Base-by-base conservation (phyloP, 2,888 invertebrate species). In the Phengaris alcon region DNA sequence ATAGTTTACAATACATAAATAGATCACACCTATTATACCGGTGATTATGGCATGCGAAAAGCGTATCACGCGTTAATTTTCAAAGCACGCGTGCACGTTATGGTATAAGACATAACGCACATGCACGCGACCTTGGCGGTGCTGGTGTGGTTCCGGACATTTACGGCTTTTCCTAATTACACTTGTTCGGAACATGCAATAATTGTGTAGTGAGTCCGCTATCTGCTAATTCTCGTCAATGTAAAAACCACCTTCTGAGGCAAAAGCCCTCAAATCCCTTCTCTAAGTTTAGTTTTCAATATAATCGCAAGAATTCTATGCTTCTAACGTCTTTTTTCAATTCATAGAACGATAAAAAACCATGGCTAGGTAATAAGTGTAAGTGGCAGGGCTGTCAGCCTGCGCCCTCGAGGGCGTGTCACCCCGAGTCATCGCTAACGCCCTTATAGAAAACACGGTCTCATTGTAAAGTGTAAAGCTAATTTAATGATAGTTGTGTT, bases 361-460 rank as follows among this genome's bases (percentile, higher is more conserved):
- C 22, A 22, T 5, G 59, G 35, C 10, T 51, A 51, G 51, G 9
- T 70, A 48, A 70, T 70, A 51, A 48, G 70, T 51, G 6, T 70
- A 70, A 70, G 70, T 70, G 51, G 70, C 0, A 69, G 70, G 70
- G 70, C 51, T 15, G 64, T 35, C 64, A 13, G 64, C 12, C 35
- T 64, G 46, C 57, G 9, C 44, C 57, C 10, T 75, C 22, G 51
- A 72, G 70, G 75, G 75, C 51, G 75, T 75, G 75, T 59, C 75
- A 72, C 48, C 70, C 22, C 48, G 75, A 35, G 70, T 70, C 46
- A 35, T 75, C 75, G 13, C 75, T 55, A 15, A 64, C 75, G 55
- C 68, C 68, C 46, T 48, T 8, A 8, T 51, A 51, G 51, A 48
- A 64, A 64, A 64, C 64, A 69, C 69, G 48, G 15, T 51, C 51